These are phyloP conservation scores for Tachina grossa DNA, from an alignment of 2,888 invertebrate genomes.

Conservation along the genomic window DNA sequence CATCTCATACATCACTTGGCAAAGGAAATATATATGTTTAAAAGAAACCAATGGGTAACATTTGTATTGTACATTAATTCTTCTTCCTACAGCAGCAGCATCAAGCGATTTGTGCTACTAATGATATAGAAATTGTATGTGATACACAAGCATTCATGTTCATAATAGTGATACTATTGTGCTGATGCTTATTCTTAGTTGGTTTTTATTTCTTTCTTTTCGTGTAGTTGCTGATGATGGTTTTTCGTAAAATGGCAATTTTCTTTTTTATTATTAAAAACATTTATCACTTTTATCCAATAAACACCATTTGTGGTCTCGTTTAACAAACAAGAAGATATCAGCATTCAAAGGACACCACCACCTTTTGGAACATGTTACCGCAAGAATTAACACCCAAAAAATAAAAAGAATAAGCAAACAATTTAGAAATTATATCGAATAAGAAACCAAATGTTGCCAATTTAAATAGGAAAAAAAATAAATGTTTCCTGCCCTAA, in stretches of 20 bases:
- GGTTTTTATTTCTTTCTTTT: conserved; percentile 15
- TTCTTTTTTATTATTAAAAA: conserved; percentile 71
- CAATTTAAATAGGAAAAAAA: conserved; percentile 38
- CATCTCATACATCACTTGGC: conserved; percentile 24
- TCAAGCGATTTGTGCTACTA: conserved; percentile 33
- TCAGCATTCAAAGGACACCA: neutral
- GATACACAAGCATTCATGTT: conserved; percentile 7
- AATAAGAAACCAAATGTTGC: conserved; percentile 55
- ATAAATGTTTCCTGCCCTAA: conserved; percentile 5
- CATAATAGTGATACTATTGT: conserved; percentile 1
- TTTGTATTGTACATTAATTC: conserved; percentile 65
- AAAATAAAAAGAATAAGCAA: neutral
- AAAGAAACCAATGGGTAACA: conserved; percentile 56
- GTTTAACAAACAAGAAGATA: conserved; percentile 28
- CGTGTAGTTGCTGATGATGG: conserved; percentile 45
- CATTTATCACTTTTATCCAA: conserved; percentile 69
- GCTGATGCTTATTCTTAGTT: conserved; percentile 23
- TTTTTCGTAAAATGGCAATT: conserved; percentile 55
- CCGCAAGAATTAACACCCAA: conserved; percentile 48
- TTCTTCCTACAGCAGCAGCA: conserved; percentile 15
- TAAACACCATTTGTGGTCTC: conserved; percentile 70
- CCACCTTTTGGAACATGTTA: conserved; percentile 31
- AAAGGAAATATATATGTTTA: neutral
- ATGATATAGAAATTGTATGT: conserved; percentile 51
- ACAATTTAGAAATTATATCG: conserved; percentile 20